Percentiles rank a stretch among this genome's conserved stretches.
These are phyloP conservation scores for Myzus persicae DNA, from an alignment of 1,140 invertebrate species.

Conservation along the genomic window DNA sequence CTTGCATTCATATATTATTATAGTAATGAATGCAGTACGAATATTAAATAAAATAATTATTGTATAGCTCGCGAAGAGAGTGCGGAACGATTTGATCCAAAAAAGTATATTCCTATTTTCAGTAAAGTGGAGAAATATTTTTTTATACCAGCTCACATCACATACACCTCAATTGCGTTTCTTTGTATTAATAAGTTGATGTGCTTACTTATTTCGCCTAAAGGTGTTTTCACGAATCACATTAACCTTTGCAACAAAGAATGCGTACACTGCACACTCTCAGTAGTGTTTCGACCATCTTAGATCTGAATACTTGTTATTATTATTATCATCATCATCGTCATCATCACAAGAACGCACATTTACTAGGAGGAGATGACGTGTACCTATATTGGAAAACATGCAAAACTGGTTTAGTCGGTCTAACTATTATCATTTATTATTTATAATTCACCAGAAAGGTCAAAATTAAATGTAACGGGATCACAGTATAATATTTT, in stretches of 20 bases:
- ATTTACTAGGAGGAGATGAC: not conserved
- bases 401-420: constrained; percentile 47
- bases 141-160: not conserved
- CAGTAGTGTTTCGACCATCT: not conserved
- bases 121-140: not conserved
- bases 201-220: not conserved
- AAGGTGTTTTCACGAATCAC: not conserved
- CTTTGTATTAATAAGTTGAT: not conserved
- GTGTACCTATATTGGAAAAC: not conserved
- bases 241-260: not conserved
- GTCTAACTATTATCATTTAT: not conserved
- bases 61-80: not conserved
- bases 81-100: not conserved
- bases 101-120: not conserved
- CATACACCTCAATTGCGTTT: not conserved
- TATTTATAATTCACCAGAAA: constrained; percentile 25
- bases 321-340: not conserved
- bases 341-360: not conserved
- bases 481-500: constrained; percentile 26
- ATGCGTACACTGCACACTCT: not conserved
- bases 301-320: not conserved
- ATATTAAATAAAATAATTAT: not conserved
- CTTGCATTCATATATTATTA: not conserved
- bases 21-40: not conserved
- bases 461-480: constrained; percentile 55